Evolutionary conservation across 2,113 vertebrate species (phyloP).

Genomic region (Sander lucioperca): DNA sequence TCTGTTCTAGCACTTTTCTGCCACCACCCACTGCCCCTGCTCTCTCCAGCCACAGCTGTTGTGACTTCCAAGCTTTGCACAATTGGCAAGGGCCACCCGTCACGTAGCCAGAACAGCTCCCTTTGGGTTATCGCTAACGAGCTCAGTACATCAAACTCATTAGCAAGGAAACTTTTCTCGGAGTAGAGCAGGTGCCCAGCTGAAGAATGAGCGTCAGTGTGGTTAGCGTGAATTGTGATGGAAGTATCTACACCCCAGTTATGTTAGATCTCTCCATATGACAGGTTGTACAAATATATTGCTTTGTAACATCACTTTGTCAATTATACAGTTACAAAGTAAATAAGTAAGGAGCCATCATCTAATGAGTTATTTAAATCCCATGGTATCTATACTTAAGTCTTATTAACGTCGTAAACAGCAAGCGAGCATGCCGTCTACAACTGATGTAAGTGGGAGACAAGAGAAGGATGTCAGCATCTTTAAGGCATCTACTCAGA

Average conservation of each 20-base stretch:
- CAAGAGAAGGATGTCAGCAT: conserved; percentile 60
- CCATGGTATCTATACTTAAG: background rate
- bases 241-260: background rate
- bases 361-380: conserved; percentile 9
- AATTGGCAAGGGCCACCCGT: conserved; percentile 77
- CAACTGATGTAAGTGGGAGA: conserved; percentile 58
- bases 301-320: conserved; percentile 12
- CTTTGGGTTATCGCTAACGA: conserved; percentile 87
- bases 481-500: conserved; percentile 57
- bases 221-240: conserved; percentile 41
- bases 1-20: conserved; percentile 72
- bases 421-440: conserved; percentile 25
- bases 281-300: background rate
- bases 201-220: conserved; percentile 51
- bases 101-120: conserved; percentile 84
- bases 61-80: conserved; percentile 75
- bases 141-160: conserved; percentile 85
- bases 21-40: conserved; percentile 68
- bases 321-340: conserved; percentile 15
- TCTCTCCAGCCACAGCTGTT: conserved; percentile 76
- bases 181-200: conserved; percentile 66
- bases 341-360: conserved; percentile 20
- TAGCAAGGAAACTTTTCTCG: conserved; percentile 81
- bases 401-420: conserved; percentile 17
- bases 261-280: background rate